Evolutionary conservation across 2,113 vertebrate genomes (phyloP), one percentile per base, ranked within the genome.

Genomic region (Myocastor coypus): DNA sequence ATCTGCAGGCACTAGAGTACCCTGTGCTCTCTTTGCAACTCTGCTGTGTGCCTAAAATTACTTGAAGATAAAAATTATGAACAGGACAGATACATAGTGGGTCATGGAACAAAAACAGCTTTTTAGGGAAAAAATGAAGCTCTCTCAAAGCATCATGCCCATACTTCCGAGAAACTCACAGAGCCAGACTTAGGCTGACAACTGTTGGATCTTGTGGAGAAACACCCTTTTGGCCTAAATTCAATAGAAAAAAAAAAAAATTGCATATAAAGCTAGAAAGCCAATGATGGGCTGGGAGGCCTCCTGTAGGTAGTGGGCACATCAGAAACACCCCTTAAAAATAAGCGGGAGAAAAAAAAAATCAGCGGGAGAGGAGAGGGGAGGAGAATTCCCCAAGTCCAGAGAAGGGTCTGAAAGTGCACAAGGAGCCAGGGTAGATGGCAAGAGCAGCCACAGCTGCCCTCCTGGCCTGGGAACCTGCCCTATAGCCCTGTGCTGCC

Each of bases 41-140:
- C 61, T 81, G 91, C 59, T 42, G 3, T 84, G 40, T 66, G 26
- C 81, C 16, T 95, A 81, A 81, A 91, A 89, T 91, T 50, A 50
- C 32, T 84, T 96, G 85, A 89, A 91, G 73, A 71, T 93, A 90
- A 85, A 92, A 75, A 64, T 50, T 84, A 37, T 13, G 10, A 86
- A 86, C 26, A 16, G 34, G 34, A 12, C 52, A 40, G 20, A 59
- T 80, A 85, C 71, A 20, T 20, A 84, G 37, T 57, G 37, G 28
- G 17, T 55, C 46, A n/a, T 80, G 17, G 13, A 81, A 88, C 55
- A 91, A 91, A 93, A 66, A 59, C 5, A 83, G 68, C 82, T 68
- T 61, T 94, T 64, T 34, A 12, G 34, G 13, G 19, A 82, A 34
- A 32, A 94, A 78, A 77, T 61, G 16, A 87, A 90, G 68, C 12